phyloP scores from a whole-genome alignment of 92 coral and sea anemone genomes.

The Virgularia gustaviana region DNA sequence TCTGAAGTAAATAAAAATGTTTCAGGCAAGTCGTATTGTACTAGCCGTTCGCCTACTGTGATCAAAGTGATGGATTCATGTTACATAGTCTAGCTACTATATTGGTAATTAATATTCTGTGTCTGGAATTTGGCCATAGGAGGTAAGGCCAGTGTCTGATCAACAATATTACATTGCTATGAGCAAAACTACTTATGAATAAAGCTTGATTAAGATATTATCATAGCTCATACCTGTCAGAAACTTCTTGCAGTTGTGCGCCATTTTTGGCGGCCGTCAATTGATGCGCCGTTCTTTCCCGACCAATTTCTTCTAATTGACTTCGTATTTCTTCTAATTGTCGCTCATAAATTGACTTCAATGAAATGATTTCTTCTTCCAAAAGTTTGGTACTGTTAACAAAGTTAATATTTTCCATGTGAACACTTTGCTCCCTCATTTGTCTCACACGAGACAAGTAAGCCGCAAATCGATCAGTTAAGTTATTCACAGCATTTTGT shows the following conservation, averaged over 20 bases:
- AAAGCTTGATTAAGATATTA: not conserved
- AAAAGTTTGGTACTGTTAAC: constrained; percentile 83
- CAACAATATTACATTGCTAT: too few species aligned
- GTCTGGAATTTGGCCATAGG: not conserved
- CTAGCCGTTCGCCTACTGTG: constrained; percentile 2
- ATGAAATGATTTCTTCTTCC: constrained; percentile 80
- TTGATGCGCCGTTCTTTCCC: constrained; percentile 88
- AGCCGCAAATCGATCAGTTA: constrained; percentile 88
- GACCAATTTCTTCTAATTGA: constrained; percentile 75
- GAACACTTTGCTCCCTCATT: constrained; percentile 92
- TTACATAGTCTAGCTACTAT: not conserved
- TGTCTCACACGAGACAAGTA: constrained; percentile 92
- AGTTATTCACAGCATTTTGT: constrained; percentile 74
- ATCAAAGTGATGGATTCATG: too few species aligned
- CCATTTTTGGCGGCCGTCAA: constrained; percentile 85
- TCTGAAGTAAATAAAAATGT: too few species aligned
- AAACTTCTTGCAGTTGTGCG: constrained; percentile 76
- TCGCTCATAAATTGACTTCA: constrained; percentile 86
- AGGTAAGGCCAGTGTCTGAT: too few species aligned
- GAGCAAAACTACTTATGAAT: not conserved
- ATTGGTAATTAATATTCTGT: not conserved
- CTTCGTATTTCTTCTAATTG: constrained; percentile 79
- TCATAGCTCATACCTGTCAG: constrained; percentile 72
- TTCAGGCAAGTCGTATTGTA: too few species aligned
- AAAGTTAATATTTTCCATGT: constrained; percentile 81